Percentiles rank a stretch among this genome's conserved stretches.
Evolutionary conservation across 2,113 vertebrate genomes (phyloP).

Genomic region (Ceyx melanurus): DNA sequence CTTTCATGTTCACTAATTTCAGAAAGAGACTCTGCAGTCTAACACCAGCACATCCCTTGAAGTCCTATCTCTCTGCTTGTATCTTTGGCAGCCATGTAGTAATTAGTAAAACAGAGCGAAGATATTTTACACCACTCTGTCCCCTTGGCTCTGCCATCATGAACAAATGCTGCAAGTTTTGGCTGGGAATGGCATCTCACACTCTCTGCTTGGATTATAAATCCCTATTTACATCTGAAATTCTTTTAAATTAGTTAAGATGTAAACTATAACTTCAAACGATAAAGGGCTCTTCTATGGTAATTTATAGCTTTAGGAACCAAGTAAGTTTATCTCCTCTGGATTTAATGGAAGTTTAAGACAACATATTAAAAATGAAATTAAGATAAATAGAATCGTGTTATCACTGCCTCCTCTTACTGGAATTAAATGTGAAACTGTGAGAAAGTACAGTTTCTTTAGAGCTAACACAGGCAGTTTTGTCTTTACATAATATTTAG

Average conservation of each 20-base stretch:
- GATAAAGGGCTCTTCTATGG: background rate
- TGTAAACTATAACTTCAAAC: constrained; percentile 27
- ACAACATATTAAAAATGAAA: constrained; percentile 53
- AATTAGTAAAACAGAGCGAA: constrained; percentile 64
- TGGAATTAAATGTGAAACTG: background rate
- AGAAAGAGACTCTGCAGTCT: constrained; percentile 53
- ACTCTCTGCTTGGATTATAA: constrained; percentile 31
- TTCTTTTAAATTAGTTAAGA: constrained; percentile 50
- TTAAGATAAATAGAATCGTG: constrained; percentile 44
- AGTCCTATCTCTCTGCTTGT: constrained; percentile 46
- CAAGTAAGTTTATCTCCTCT: constrained; percentile 24
- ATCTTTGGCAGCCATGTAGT: constrained; percentile 59
- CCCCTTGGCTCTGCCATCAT: background rate
- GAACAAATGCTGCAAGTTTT: constrained; percentile 19
- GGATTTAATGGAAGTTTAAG: constrained; percentile 54
- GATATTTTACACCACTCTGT: constrained; percentile 43
- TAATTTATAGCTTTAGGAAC: constrained; percentile 50
- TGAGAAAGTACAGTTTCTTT: background rate
- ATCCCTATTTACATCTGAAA: constrained; percentile 33
- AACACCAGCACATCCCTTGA: constrained; percentile 66
- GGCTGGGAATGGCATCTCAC: constrained; percentile 35
- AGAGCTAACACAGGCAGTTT: background rate
- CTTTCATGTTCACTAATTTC: constrained; percentile 75
- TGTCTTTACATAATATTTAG: background rate
- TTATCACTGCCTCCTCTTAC: background rate